A percentile compares a stretch with the other conserved stretches of the same genome.
These are phyloP conservation scores for Eudasyphora cyanicolor DNA, from an alignment of 2,888 invertebrate genomes.

Conservation along the genomic window DNA sequence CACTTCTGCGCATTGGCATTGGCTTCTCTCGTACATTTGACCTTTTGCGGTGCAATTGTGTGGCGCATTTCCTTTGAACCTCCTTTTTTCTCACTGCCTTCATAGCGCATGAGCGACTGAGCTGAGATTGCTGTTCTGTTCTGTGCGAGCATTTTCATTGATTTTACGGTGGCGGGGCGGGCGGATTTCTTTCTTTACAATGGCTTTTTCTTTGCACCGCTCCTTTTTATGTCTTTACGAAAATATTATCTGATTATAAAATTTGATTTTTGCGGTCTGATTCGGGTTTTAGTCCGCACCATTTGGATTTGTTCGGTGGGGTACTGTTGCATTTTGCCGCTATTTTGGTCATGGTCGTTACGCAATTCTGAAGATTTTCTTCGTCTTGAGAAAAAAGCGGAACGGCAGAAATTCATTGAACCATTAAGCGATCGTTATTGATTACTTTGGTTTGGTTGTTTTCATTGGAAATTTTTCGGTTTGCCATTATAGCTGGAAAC, in stretches of 20 bases:
- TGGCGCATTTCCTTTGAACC: conserved; percentile 54
- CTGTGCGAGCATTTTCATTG: conserved; percentile 50
- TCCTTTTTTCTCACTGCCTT: conserved; percentile 56
- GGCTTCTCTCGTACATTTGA: conserved; percentile 43
- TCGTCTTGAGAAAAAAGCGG: not conserved
- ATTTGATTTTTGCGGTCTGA: conserved; percentile 62
- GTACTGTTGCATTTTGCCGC: conserved; percentile 38
- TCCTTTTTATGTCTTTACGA: conserved; percentile 34
- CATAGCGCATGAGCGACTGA: not conserved
- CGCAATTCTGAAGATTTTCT: conserved; percentile 29
- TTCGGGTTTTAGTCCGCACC: conserved; percentile 25
- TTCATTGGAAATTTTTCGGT: conserved; percentile 12
- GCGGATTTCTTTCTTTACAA: conserved; percentile 29
- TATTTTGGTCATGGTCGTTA: conserved; percentile 34
- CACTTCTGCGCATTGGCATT: conserved; percentile 45
- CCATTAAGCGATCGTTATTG: not conserved
- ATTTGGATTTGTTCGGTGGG: conserved; percentile 18
- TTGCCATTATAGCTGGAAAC: not conserved
- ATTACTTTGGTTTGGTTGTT: not conserved
- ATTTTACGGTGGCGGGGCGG: conserved; percentile 62
- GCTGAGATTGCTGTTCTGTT: conserved; percentile 22
- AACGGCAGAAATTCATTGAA: not conserved
- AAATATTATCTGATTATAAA: conserved; percentile 63
- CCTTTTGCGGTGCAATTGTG: conserved; percentile 53
- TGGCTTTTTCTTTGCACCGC: conserved; percentile 8